Percentiles rank a stretch among this genome's conserved stretches.
phyloP scores from a whole-genome alignment of 2,113 vertebrate genomes.

The Urocolius indicus region DNA sequence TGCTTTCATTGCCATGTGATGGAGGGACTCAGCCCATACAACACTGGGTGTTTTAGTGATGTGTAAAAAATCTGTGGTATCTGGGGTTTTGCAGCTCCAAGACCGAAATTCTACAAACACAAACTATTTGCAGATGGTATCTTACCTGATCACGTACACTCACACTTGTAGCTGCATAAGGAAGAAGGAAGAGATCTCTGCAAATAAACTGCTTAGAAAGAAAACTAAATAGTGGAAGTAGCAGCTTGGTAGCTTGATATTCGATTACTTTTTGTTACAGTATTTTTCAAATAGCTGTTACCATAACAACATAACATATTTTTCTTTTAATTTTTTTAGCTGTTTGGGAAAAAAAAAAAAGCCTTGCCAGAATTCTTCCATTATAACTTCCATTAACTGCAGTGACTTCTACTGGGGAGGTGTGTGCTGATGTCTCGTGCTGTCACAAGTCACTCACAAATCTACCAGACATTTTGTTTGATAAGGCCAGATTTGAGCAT shows the following conservation, averaged over 20 bases:
- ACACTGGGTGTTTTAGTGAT: background rate
- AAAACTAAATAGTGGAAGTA: constrained; percentile 63
- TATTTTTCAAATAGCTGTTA: constrained; percentile 79
- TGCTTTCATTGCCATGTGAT: background rate
- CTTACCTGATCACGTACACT: background rate
- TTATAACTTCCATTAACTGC: constrained; percentile 79
- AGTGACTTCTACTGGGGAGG: constrained; percentile 73
- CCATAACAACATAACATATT: constrained; percentile 79
- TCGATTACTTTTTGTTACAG: constrained; percentile 71
- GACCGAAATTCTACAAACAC: background rate
- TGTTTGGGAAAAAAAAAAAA: constrained; percentile 62
- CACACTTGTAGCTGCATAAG: background rate
- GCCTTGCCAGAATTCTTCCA: constrained; percentile 76
- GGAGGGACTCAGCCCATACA: background rate
- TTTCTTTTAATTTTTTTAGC: constrained; percentile 60
- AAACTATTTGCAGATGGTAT: background rate
- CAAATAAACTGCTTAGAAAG: constrained; percentile 67
- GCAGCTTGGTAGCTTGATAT: constrained; percentile 72
- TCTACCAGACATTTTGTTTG: constrained; percentile 76
- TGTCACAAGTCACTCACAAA: constrained; percentile 77
- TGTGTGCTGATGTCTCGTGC: constrained; percentile 72
- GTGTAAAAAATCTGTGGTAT: background rate
- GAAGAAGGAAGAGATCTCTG: constrained; percentile 40
- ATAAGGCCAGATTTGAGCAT: constrained; percentile 74
- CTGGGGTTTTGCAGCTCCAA: background rate